phyloP scores from a whole-genome alignment of 2,797 vertebrate genomes.

The Argyrosomus regius region DNA sequence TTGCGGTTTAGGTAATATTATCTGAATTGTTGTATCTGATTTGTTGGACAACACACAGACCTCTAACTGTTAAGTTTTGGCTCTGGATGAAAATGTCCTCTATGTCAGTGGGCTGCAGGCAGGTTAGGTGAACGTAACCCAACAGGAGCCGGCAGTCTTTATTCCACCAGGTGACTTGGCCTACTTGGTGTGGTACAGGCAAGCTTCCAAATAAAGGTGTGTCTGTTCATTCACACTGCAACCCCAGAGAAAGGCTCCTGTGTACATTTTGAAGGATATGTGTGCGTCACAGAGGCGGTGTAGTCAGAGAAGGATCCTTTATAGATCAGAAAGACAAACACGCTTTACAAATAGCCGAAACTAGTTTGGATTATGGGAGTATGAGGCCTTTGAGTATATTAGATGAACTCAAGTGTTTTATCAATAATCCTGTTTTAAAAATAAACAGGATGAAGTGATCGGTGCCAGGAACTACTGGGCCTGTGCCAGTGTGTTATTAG shows the following conservation, averaged over 20 bases:
- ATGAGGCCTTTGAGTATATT: neutral
- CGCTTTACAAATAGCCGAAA: constrained; percentile 24
- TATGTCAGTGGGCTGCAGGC: neutral
- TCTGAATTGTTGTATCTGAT: neutral
- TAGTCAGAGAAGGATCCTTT: constrained; percentile 13
- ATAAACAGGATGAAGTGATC: neutral
- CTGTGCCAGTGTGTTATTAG: neutral
- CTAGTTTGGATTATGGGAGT: neutral
- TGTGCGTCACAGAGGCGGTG: constrained; percentile 46
- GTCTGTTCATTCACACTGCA: constrained; percentile 50
- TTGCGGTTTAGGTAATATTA: neutral
- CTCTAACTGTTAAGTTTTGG: neutral
- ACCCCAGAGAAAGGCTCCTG: constrained; percentile 49
- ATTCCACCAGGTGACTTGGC: constrained; percentile 33
- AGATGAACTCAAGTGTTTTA: neutral
- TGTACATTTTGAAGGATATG: constrained; percentile 44
- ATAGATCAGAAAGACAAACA: constrained; percentile 35
- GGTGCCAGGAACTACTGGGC: constrained; percentile 6
- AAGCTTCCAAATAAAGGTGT: constrained; percentile 57
- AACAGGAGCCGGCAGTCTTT: constrained; percentile 18
- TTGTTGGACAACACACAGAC: neutral
- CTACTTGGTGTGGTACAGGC: constrained; percentile 13
- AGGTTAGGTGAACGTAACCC: neutral
- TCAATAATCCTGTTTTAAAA: neutral
- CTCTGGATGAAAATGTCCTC: neutral